A percentile compares a stretch with the other conserved stretches of the same genome.
These are phyloP conservation scores for Tenebrio molitor DNA, from an alignment of 1,140 invertebrate genomes.

Conservation along the genomic window DNA sequence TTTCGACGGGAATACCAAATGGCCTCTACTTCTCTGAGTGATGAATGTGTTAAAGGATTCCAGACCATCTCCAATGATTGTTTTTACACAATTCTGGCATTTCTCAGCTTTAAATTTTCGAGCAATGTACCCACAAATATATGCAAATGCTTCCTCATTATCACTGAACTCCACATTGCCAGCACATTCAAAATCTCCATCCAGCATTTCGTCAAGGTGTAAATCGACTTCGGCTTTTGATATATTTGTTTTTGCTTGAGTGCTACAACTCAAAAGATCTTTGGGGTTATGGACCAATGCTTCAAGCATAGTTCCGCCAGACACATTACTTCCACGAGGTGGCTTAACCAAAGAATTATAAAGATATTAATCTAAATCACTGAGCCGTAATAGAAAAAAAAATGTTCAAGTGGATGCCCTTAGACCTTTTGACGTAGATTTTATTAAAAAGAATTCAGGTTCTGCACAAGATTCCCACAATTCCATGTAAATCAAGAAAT, in stretches of 20 bases:
- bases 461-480: conserved; percentile 34
- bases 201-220: not conserved
- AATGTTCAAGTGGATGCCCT: conserved; percentile 42
- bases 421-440: conserved; percentile 30
- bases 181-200: not conserved
- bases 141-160: conserved; percentile 18
- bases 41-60: conserved; percentile 13
- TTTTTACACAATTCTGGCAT: conserved; percentile 3
- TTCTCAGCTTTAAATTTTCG: conserved; percentile 2
- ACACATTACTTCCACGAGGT: not conserved
- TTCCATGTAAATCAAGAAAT: conserved; percentile 14
- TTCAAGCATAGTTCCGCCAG: conserved; percentile 2
- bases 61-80: conserved; percentile 1
- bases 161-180: conserved; percentile 3
- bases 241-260: not conserved
- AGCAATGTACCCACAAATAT: conserved; percentile 11
- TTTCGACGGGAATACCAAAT: not conserved
- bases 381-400: conserved; percentile 43
- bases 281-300: not conserved
- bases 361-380: conserved; percentile 5
- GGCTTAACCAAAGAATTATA: conserved; percentile 29
- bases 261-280: not conserved
- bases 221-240: conserved; percentile 8
- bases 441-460: not conserved
- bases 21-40: conserved; percentile 9